Conservation (phyloP, 2,797 vertebrate genomes). For the Bradypodion ventrale region DNA sequence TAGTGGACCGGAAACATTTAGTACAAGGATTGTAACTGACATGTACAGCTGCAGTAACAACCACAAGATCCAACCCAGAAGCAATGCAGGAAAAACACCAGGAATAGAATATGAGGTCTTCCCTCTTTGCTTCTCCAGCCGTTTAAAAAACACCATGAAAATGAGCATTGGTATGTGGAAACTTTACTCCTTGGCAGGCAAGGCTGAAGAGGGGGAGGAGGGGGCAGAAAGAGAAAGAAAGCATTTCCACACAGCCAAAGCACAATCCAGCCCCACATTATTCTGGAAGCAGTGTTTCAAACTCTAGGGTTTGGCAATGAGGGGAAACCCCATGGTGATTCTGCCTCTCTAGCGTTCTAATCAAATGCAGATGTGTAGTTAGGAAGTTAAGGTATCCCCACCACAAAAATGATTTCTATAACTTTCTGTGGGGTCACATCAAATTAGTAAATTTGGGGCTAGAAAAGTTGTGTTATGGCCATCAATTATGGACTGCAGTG, state of each 20-base stretch:
- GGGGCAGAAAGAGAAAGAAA: background rate
- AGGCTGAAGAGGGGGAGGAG: background rate
- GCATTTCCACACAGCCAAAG: background rate
- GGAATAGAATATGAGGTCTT: conserved; percentile 43
- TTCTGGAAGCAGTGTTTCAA: background rate
- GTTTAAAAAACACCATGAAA: background rate
- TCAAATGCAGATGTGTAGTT: background rate
- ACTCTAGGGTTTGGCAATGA: too few relatives aligned
- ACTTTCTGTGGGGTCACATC: background rate
- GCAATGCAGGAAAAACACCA: conserved; percentile 27
- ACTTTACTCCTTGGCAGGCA: background rate
- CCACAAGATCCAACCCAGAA: conserved; percentile 36
- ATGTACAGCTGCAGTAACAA: conserved; percentile 24
- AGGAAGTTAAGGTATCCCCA: too few relatives aligned
- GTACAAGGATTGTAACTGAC: conserved; percentile 58
- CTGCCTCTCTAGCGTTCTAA: background rate
- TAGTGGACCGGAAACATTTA: conserved; percentile 65
- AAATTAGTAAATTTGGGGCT: background rate
- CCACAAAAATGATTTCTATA: too few relatives aligned
- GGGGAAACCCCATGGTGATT: background rate
- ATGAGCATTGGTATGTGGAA: background rate
- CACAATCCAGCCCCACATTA: background rate
- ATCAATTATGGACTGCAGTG: background rate
- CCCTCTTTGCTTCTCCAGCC: background rate
- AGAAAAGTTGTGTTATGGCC: background rate